These are phyloP conservation scores for Alloplasta piceator DNA, from an alignment of 2,888 invertebrate genomes.

Conservation along the genomic window DNA sequence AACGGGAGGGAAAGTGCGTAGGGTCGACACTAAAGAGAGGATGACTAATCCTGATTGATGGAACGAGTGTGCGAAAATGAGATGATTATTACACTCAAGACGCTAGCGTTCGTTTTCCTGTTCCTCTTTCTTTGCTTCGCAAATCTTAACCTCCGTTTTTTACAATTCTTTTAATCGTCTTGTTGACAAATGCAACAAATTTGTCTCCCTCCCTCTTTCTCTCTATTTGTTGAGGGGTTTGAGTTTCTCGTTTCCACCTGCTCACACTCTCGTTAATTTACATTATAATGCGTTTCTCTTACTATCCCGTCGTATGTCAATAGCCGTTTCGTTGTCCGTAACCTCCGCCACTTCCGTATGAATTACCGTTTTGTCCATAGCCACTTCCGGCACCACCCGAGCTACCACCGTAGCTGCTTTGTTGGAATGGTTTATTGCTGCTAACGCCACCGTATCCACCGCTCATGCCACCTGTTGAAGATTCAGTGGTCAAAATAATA, in stretches of 20 bases:
- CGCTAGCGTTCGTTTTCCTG: conserved; percentile 21
- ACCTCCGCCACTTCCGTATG: conserved; percentile 73
- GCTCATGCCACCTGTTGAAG: conserved; percentile 70
- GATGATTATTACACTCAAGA: conserved; percentile 17
- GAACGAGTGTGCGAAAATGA: conserved; percentile 32
- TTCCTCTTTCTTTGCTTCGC: conserved; percentile 5
- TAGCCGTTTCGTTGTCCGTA: conserved; percentile 80
- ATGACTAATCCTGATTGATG: conserved; percentile 23
- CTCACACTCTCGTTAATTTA: conserved; percentile 41
- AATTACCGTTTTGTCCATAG: conserved; percentile 77
- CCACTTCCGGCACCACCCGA: conserved; percentile 67
- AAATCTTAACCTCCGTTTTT: not conserved
- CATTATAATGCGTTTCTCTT: conserved; percentile 47
- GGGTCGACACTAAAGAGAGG: conserved; percentile 33
- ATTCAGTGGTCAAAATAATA: conserved; percentile 2
- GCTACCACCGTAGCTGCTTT: conserved; percentile 74
- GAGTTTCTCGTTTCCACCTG: not conserved
- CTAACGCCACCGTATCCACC: conserved; percentile 71
- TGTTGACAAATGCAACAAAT: conserved; percentile 37
- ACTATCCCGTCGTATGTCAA: conserved; percentile 67
- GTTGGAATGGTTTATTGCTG: conserved; percentile 76
- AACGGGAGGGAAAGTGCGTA: conserved; percentile 1
- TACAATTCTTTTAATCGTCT: conserved; percentile 5
- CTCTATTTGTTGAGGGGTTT: not conserved
- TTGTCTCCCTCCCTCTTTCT: conserved; percentile 18